phyloP scores from a whole-genome alignment of 2,888 invertebrate genomes.

The Heliconius aoede region DNA sequence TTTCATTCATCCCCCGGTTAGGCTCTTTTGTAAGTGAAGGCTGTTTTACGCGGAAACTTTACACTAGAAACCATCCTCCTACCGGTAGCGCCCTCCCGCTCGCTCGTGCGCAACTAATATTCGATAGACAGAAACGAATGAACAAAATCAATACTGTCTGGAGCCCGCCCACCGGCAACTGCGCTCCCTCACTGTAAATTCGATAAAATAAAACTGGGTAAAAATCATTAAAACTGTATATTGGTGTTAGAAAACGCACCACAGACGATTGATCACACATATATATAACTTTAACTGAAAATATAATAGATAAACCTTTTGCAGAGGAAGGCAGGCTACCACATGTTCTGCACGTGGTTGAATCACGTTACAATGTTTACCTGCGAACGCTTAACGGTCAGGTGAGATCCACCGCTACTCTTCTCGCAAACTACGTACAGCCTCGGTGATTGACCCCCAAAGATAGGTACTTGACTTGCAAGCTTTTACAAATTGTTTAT shows the following conservation, averaged over 20 bases:
- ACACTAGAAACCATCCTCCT: slow-evolving; percentile 74
- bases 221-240: slow-evolving; percentile 77
- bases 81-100: slow-evolving; percentile 64
- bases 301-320: neutral
- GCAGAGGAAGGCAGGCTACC: slow-evolving; percentile 46
- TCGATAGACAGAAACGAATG: slow-evolving; percentile 66
- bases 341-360: slow-evolving; percentile 79
- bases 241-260: slow-evolving; percentile 57
- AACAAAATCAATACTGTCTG: slow-evolving; percentile 83
- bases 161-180: slow-evolving; percentile 80
- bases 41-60: slow-evolving; percentile 78
- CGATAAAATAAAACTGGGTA: slow-evolving; percentile 81
- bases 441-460: slow-evolving; percentile 49
- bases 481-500: slow-evolving; percentile 39
- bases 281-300: neutral
- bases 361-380: slow-evolving; percentile 82
- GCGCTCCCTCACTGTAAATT: slow-evolving; percentile 81
- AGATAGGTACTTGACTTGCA: slow-evolving; percentile 34
- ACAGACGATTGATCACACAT: slow-evolving; percentile 24
- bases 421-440: slow-evolving; percentile 46
- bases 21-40: slow-evolving; percentile 63
- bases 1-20: slow-evolving; percentile 81
- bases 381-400: slow-evolving; percentile 76
- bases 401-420: slow-evolving; percentile 69
- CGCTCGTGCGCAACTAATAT: slow-evolving; percentile 57